Percentiles rank a stretch among this genome's conserved stretches.
Conservation (phyloP, 2,888 invertebrate species). For the Brenthis daphne region DNA sequence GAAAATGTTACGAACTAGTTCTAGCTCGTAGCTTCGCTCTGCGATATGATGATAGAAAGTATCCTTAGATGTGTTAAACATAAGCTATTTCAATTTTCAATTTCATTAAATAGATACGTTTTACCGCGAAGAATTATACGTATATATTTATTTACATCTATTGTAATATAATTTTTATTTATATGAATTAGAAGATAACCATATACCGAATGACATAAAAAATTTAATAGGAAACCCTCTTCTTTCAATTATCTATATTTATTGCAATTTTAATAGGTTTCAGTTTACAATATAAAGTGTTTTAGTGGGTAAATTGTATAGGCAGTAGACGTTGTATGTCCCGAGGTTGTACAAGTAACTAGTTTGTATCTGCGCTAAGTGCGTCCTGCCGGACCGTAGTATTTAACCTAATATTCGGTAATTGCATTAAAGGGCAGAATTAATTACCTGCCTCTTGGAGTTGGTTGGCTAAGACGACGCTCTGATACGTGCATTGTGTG, state of each 20-base stretch:
- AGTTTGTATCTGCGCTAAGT: constrained; percentile 76
- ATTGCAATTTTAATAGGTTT: constrained; percentile 18
- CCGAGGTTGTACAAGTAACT: constrained; percentile 54
- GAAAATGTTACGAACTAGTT: no score
- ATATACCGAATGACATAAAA: neutral
- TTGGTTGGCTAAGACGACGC: constrained; percentile 65
- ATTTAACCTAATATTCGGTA: constrained; percentile 79
- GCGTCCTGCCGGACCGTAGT: constrained; percentile 64
- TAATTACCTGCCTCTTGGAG: constrained; percentile 70
- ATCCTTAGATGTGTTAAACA: no score
- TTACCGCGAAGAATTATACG: no score
- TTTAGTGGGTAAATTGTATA: constrained; percentile 22
- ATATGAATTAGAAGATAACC: no score
- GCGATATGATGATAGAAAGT: no score
- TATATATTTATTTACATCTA: no score
- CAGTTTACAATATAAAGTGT: constrained; percentile 4
- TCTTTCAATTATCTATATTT: neutral
- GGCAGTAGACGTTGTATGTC: constrained; percentile 38
- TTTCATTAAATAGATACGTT: no score
- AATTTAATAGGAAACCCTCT: neutral
- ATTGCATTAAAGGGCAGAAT: constrained; percentile 72
- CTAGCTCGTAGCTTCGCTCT: no score
- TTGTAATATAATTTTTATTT: no score
- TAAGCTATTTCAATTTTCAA: no score
- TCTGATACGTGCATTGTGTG: constrained; percentile 52